Conservation (phyloP, 2,797 vertebrate genomes). For the Anguilla pacifica region DNA sequence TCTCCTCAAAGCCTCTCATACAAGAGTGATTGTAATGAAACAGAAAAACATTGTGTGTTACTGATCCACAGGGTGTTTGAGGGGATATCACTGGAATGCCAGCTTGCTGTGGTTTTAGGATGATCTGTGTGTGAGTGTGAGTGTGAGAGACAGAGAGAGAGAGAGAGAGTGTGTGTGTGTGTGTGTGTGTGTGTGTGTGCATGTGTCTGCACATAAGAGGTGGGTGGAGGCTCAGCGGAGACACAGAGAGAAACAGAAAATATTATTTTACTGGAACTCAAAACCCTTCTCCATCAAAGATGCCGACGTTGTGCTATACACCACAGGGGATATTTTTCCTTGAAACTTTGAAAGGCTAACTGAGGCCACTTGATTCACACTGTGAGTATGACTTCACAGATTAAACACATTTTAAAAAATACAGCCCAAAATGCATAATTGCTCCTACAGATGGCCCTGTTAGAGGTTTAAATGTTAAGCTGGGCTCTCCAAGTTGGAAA, state of each 20-base stretch:
- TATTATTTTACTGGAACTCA: slow-evolving; percentile 4
- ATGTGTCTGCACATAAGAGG: not conserved
- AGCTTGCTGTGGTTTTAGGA: not conserved
- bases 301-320: not conserved
- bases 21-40: not conserved
- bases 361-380: not conserved
- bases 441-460: not conserved
- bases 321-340: not conserved
- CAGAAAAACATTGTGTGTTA: not conserved
- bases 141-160: not conserved
- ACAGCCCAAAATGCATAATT: not conserved
- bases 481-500: not conserved
- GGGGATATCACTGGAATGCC: not conserved
- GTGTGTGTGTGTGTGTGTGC: not conserved
- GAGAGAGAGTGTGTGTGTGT: not conserved
- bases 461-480: not conserved
- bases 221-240: not conserved
- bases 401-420: not conserved
- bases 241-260: not conserved
- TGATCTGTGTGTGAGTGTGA: not conserved
- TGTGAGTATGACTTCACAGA: not conserved
- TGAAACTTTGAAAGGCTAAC: not conserved
- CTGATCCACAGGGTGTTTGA: not conserved
- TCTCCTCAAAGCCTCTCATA: not conserved
- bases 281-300: not conserved